These are phyloP conservation scores for Dysmachus trigonus DNA, from an alignment of 2,888 invertebrate genomes.

Conservation along the genomic window DNA sequence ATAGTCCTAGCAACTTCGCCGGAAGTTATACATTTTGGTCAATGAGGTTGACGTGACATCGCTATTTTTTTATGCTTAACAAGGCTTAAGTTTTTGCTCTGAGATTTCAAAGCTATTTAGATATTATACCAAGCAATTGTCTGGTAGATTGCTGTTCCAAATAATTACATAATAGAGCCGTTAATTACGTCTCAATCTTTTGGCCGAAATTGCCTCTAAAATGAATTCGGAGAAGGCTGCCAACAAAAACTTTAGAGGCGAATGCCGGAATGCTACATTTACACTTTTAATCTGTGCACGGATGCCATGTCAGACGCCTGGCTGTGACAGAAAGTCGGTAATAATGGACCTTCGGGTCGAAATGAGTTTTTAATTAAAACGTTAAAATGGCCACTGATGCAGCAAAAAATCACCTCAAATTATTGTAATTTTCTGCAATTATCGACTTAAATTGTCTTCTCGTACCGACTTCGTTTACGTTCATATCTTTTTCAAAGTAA, in stretches of 20 bases:
- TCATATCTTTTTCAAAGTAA: slow-evolving; percentile 8
- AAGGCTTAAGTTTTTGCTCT: background rate
- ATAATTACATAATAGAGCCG: slow-evolving; percentile 18
- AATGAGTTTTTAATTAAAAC: slow-evolving; percentile 42
- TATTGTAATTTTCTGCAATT: slow-evolving; percentile 43
- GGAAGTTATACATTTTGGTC: background rate
- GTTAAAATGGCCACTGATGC: slow-evolving; percentile 10
- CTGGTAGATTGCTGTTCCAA: background rate
- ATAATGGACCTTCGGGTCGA: slow-evolving; percentile 31
- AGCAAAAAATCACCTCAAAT: slow-evolving; percentile 36
- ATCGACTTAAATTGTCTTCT: slow-evolving; percentile 31
- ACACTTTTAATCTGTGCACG: background rate
- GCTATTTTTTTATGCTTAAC: background rate
- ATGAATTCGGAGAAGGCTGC: background rate
- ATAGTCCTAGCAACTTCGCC: background rate
- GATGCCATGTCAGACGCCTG: slow-evolving; percentile 39
- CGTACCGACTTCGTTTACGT: background rate
- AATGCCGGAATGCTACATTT: slow-evolving; percentile 2
- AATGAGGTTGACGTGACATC: background rate
- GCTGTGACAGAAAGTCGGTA: slow-evolving; percentile 41
- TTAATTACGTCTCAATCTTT: slow-evolving; percentile 29
- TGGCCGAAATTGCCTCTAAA: background rate
- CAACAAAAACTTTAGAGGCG: background rate
- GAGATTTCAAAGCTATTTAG: background rate
- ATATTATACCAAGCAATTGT: background rate